These are phyloP conservation scores for Nothocercus nigrocapillus DNA, from an alignment of 2,113 vertebrate species.

Conservation along the genomic window DNA sequence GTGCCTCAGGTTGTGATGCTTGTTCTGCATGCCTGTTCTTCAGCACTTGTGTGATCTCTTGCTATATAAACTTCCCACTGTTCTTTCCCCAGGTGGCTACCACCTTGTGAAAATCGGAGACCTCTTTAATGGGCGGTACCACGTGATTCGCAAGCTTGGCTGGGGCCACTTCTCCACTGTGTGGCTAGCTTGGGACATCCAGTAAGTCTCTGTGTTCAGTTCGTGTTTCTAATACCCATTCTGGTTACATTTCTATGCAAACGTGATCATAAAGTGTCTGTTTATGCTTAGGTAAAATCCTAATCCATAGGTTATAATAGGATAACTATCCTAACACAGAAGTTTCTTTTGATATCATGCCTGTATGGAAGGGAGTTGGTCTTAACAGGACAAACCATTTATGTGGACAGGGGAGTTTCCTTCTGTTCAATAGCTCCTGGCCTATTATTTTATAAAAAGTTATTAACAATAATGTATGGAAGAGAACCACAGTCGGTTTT, in stretches of 20 bases:
- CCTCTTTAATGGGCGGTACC: slow-evolving; percentile 92
- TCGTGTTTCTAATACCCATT: not conserved
- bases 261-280: not conserved
- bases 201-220: slow-evolving; percentile 80
- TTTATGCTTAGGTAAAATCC: not conserved
- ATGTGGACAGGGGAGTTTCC: not conserved
- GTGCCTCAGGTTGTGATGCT: not conserved
- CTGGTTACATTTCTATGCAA: not conserved
- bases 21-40: not conserved
- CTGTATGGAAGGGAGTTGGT: not conserved
- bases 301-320: not conserved
- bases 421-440: not conserved
- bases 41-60: not conserved
- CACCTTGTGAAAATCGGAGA: slow-evolving; percentile 98
- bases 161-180: slow-evolving; percentile 99
- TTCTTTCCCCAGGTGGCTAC: slow-evolving; percentile 86
- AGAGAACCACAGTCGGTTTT: not conserved
- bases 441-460: not conserved
- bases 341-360: not conserved
- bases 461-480: accelerated
- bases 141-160: slow-evolving; percentile 96
- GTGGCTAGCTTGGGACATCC: slow-evolving; percentile 98
- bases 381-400: not conserved
- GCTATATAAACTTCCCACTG: not conserved
- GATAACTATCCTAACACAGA: not conserved